Percentiles rank a stretch among this genome's conserved stretches.
Conservation (phyloP, 2,797 vertebrate genomes). For the Silurus lanzhouensis region DNA sequence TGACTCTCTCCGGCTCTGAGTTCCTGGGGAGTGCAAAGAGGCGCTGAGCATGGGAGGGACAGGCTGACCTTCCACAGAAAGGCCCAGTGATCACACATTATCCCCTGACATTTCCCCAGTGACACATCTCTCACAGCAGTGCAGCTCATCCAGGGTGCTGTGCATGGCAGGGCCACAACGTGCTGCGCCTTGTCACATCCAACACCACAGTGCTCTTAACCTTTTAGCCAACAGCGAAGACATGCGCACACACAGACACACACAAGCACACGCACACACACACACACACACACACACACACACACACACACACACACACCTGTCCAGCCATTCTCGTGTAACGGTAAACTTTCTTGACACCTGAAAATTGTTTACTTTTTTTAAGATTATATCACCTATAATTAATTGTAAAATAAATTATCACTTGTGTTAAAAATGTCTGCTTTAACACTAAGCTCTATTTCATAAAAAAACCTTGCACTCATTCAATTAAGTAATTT, state of each 20-base stretch:
- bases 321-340: too few relatives aligned
- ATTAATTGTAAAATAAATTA: not conserved
- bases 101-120: constrained; percentile 74
- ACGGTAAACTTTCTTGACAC: not conserved
- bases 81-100: constrained; percentile 75
- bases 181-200: constrained; percentile 40
- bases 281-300: constrained; percentile 5
- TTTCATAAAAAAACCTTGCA: not conserved
- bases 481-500: not conserved
- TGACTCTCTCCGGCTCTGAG: constrained; percentile 23
- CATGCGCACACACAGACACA: not conserved
- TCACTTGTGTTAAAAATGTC: not conserved
- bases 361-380: not conserved
- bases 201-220: constrained; percentile 52
- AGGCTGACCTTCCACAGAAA: constrained; percentile 71
- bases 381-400: not conserved
- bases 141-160: constrained; percentile 61
- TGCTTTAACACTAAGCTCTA: not conserved
- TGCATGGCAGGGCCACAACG: constrained; percentile 53
- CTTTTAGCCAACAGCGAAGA: constrained; percentile 51
- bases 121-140: constrained; percentile 66
- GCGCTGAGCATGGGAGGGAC: constrained; percentile 61
- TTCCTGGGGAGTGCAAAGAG: constrained; percentile 46
- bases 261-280: not conserved
- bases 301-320: not conserved